Evolutionary conservation across 2,888 invertebrate genomes (phyloP), one percentile per base, ranked within the genome.

Genomic region (Resseliella maxima): DNA sequence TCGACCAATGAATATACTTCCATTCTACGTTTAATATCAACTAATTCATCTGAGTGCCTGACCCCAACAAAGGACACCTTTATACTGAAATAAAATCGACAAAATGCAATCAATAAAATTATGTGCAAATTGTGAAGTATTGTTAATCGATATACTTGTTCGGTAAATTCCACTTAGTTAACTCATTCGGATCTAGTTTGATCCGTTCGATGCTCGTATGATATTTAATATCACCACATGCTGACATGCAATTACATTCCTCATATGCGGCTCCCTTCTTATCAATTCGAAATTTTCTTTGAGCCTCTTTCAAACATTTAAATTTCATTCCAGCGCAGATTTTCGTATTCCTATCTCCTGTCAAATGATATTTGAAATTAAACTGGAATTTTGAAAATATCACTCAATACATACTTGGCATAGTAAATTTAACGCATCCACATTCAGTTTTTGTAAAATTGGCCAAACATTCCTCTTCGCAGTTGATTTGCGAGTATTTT

Each of bases 401-500:
- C 27, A 12, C 27, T n/a, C 24, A 50, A 41, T 1, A 85, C 83
- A 59, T 85, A 87, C 90, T 89, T 41, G 95, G 95, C 94, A 95
- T 94, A 86, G 94, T 94, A 88, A 94, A 94, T 88, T 94, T 93
- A 8, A 94, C 94, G 89, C 95, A 95, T 12, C 92, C 93, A 89
- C 95, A 95, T 88, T 91, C 91, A 8, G 24, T 90, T 85, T 93
- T 90, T 0, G 95, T 95, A 88, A 92, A 94, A 90, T 95, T 95
- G 0, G 94, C 92, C 85, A 94, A 90, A 88, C 95, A 95, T 90
- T 95, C 95, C 89, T 94, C 92, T 21, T 31, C 93, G 89, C 95
- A 95, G 90, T 95, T 95, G 85, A 93, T 92, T 89, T 95, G 94
- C 0, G 95, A 95, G 90, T 95, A 95, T 45, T 93, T 92, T 89